Conservation (phyloP, 2,113 vertebrate species). For the Spizaetus ornatus region DNA sequence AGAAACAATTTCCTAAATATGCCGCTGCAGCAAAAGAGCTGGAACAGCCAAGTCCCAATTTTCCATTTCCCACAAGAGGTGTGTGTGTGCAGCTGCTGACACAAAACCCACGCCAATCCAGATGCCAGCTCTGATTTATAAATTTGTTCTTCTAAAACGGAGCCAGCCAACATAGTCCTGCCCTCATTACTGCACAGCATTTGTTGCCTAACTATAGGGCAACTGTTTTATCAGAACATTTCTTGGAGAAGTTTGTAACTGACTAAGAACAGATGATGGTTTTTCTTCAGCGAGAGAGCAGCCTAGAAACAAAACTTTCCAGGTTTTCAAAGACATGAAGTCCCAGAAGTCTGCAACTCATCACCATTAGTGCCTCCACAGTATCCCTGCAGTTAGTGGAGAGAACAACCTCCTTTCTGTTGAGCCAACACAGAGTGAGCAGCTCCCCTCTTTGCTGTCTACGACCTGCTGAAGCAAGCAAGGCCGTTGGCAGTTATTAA, state of each 20-base stretch:
- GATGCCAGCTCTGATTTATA: not conserved
- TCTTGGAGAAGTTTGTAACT: not conserved
- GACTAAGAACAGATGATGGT: not conserved
- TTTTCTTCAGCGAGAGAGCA: not conserved
- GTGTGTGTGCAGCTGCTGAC: not conserved
- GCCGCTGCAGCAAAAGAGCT: not conserved
- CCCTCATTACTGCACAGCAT: not conserved
- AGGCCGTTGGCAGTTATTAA: constrained; percentile 27
- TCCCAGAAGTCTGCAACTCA: not conserved
- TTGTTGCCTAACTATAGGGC: not conserved
- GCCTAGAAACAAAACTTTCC: not conserved
- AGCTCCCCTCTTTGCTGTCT: not conserved
- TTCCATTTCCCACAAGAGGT: not conserved
- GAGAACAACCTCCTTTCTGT: not conserved
- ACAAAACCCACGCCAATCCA: not conserved
- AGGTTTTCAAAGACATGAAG: not conserved
- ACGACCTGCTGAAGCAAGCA: not conserved
- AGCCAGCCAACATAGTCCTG: not conserved
- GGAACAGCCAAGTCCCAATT: not conserved
- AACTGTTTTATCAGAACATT: not conserved
- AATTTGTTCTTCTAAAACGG: not conserved
- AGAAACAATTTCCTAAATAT: not conserved
- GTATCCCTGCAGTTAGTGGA: not conserved
- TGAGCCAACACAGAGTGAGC: not conserved
- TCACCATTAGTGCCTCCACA: not conserved